Conservation (phyloP, 2,888 invertebrate species). For the Trichopria drosophilae region DNA sequence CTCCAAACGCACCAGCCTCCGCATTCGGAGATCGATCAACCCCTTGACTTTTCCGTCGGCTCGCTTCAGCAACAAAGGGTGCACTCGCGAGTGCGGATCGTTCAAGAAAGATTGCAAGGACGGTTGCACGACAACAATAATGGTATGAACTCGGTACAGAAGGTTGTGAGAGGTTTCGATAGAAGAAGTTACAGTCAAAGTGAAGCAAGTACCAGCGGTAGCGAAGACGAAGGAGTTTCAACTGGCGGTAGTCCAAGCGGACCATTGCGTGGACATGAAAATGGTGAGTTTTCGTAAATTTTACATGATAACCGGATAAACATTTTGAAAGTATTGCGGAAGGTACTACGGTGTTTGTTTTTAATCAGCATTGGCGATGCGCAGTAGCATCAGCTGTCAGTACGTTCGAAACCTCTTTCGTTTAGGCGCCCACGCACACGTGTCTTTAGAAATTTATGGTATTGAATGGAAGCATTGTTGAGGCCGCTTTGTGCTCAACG, state of each 20-base stretch:
- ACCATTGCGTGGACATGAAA: slow-evolving; percentile 51
- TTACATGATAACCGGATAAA: too few species aligned
- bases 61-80: slow-evolving; percentile 58
- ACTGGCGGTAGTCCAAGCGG: slow-evolving; percentile 55
- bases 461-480: too few species aligned
- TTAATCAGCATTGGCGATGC: too few species aligned
- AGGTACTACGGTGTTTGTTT: too few species aligned
- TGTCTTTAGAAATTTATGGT: too few species aligned
- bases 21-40: slow-evolving; percentile 63
- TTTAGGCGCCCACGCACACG: too few species aligned
- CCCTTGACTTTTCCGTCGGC: slow-evolving; percentile 75
- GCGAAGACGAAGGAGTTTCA: slow-evolving; percentile 56
- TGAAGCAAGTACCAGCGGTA: slow-evolving; percentile 51
- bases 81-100: slow-evolving; percentile 45
- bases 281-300: slow-evolving; percentile 50
- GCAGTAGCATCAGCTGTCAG: too few species aligned
- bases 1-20: slow-evolving; percentile 57
- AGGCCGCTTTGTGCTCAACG: too few species aligned
- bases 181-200: slow-evolving; percentile 55
- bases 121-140: slow-evolving; percentile 52
- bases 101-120: slow-evolving; percentile 46
- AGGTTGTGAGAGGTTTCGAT: slow-evolving; percentile 39
- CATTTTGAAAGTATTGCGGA: too few species aligned
- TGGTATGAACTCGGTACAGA: slow-evolving; percentile 41
- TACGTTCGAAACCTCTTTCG: too few species aligned